Evolutionary conservation across 2,797 vertebrate genomes (phyloP).

Genomic region (Microctenopoma lineatum): DNA sequence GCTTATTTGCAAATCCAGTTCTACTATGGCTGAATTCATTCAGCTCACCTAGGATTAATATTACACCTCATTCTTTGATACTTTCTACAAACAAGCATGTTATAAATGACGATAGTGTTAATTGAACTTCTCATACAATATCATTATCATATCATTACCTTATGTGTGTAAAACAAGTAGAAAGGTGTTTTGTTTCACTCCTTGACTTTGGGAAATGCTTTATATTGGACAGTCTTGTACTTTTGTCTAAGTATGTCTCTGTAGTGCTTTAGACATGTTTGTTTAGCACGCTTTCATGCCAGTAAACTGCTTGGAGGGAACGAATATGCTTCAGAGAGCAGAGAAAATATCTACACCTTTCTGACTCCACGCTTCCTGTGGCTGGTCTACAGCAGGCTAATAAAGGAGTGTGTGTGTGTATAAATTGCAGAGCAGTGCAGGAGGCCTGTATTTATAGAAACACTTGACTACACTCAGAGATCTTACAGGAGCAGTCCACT

Average conservation of each 20-base stretch:
- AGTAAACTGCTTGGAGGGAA: not conserved
- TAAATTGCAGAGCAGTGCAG: slow-evolving; percentile 74
- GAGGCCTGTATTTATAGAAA: slow-evolving; percentile 81
- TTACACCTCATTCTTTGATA: slow-evolving; percentile 16
- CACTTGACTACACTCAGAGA: slow-evolving; percentile 76
- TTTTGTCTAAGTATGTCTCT: not conserved
- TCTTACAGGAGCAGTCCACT: slow-evolving; percentile 58
- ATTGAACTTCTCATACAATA: slow-evolving; percentile 9
- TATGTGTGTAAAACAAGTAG: slow-evolving; percentile 4
- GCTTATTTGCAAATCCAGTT: not conserved
- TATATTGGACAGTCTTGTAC: not conserved
- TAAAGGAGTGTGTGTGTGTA: slow-evolving; percentile 44
- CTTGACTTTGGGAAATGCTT: slow-evolving; percentile 14
- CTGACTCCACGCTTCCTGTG: slow-evolving; percentile 24
- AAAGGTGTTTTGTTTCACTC: not conserved
- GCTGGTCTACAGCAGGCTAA: slow-evolving; percentile 57
- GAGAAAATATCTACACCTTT: slow-evolving; percentile 31
- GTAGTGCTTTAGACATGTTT: not conserved
- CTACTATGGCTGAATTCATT: slow-evolving; percentile 29
- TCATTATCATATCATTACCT: slow-evolving; percentile 22
- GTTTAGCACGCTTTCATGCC: not conserved
- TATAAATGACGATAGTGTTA: not conserved
- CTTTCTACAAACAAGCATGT: not conserved
- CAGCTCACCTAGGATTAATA: slow-evolving; percentile 11
- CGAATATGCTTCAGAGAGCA: not conserved